Evolutionary conservation across 1,140 invertebrate genomes (phyloP), one percentile per base, ranked within the genome.

Genomic region (Drosophila chauvacae): DNA sequence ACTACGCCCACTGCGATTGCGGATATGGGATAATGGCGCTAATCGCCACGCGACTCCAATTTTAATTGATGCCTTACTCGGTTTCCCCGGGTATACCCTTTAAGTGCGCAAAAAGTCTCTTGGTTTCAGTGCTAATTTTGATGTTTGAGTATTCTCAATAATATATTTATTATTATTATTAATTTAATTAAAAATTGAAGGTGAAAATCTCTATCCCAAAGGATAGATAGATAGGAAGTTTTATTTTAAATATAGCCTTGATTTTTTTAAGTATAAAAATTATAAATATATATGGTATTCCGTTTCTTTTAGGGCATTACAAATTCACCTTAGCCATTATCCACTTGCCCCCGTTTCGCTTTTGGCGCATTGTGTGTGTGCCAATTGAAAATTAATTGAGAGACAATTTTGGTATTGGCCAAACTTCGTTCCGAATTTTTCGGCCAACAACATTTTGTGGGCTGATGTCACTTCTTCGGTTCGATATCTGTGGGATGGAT

Each of bases 321-420:
- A 13, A 44, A 44, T 70, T 53, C 64, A 30, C 9, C 14, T 51
- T 71, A 7, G 4, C 13, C 11, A 18, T 51, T 71, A 4, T 3
- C 11, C n/a, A 23, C 45, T 39, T 81, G 78, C 53, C 44, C 37
- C 60, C 23, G 23, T 35, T 64, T 62, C 50, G 55, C 13, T 53
- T 66, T 66, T 64, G 44, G 44, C 41, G 59, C 28, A 48, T 62
- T 72, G 65, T 86, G 79, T 75, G 66, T 86, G 83, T 82, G 83
- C 65, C 83, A 86, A 74, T 80, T 86, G 83, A 76, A 82, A 87
- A 86, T 86, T 69, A 87, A 87, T 82, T 68, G 60, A 62, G 75
- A 76, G 84, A 70, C 81, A 77, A 76, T 57, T 73, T 66, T 77
- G 58, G 83, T 76, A 78, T 57, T 61, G 69, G 64, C 59, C 71